Percentiles rank a stretch among this genome's conserved stretches.
Evolutionary conservation across 1,140 invertebrate species (phyloP).

Genomic region (Nephila pilipes): DNA sequence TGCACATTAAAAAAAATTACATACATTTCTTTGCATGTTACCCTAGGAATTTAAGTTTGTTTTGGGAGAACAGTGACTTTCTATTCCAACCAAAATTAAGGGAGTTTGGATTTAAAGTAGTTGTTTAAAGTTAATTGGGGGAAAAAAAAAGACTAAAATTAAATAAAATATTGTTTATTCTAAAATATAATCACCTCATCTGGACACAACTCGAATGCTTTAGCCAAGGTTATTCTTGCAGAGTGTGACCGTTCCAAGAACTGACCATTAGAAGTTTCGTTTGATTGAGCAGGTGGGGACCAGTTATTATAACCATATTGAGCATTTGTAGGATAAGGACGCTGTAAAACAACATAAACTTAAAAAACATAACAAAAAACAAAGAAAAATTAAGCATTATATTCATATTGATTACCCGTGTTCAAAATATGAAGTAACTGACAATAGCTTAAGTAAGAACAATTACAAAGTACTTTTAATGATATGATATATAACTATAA

Average conservation of each 20-base stretch:
- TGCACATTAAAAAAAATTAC: too few relatives aligned
- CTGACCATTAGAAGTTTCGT: slow-evolving; percentile 97
- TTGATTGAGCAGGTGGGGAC: slow-evolving; percentile 95
- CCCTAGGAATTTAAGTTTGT: too few relatives aligned
- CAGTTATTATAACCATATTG: slow-evolving; percentile 93
- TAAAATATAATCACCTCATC: slow-evolving; percentile 85
- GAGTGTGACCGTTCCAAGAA: slow-evolving; percentile 96
- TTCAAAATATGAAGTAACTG: not conserved
- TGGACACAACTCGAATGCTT: slow-evolving; percentile 90
- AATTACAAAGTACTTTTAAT: too few relatives aligned
- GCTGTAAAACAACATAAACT: slow-evolving; percentile 80
- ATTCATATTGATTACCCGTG: too few relatives aligned
- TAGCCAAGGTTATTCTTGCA: slow-evolving; percentile 92
- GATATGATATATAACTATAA: too few relatives aligned
- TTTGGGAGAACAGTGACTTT: too few relatives aligned
- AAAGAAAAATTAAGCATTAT: not conserved
- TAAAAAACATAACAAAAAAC: not conserved
- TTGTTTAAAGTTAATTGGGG: too few relatives aligned
- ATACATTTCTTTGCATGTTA: too few relatives aligned
- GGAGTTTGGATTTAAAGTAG: too few relatives aligned
- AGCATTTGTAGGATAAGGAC: slow-evolving; percentile 84
- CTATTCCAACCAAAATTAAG: too few relatives aligned
- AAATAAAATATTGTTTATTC: not conserved
- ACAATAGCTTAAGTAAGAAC: too few relatives aligned
- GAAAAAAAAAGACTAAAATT: not conserved